phyloP scores from a whole-genome alignment of 2,113 vertebrate species.

The Scopus umbretta region DNA sequence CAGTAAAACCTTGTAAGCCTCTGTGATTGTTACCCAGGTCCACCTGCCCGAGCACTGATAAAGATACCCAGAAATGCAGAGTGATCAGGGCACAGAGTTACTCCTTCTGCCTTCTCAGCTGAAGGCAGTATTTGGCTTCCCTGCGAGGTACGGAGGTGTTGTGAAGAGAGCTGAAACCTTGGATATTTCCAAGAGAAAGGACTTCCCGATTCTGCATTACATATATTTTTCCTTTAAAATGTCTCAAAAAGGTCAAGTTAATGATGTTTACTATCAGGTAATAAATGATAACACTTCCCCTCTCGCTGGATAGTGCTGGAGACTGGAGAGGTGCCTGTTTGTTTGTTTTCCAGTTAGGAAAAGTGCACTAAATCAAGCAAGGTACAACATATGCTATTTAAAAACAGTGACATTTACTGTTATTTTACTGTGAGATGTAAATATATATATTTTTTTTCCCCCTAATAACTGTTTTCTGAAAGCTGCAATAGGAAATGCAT shows the following conservation, averaged over 20 bases:
- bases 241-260: neutral
- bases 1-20: rapidly evolving
- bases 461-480: neutral
- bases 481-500: neutral
- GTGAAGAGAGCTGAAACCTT: no score
- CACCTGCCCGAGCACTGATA: rapidly evolving
- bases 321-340: neutral
- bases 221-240: neutral
- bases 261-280: neutral
- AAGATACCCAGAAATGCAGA: rapidly evolving
- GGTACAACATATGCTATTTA: rapidly evolving
- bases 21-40: neutral
- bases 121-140: rapidly evolving
- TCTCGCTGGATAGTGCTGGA: neutral
- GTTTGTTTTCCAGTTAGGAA: neutral
- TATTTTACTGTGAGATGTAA: neutral
- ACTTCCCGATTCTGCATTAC: neutral
- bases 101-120: neutral
- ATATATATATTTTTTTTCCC: no score
- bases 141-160: rapidly evolving
- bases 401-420: neutral
- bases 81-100: rapidly evolving
- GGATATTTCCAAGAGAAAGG: neutral
- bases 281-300: neutral
- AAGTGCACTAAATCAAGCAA: rapidly evolving